Evolutionary conservation across 1,140 invertebrate genomes (phyloP).

Genomic region (Philopotamus ludificatus): DNA sequence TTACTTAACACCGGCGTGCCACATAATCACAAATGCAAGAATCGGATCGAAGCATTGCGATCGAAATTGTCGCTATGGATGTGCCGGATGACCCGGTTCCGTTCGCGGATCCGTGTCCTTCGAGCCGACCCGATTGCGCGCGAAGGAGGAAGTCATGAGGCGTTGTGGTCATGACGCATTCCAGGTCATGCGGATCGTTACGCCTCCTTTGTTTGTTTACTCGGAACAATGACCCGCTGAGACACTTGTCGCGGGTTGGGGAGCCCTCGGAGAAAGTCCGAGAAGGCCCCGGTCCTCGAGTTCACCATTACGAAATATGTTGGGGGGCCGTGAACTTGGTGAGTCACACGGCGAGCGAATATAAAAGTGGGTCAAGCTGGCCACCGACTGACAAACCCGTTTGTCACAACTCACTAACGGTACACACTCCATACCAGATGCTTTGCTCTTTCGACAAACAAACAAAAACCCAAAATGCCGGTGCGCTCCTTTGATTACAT

Average conservation of each 20-base stretch:
- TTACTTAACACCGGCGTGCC: not conserved
- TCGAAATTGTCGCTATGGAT: too few relatives aligned
- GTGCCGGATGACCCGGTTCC: conserved; percentile 4
- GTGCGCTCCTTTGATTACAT: too few relatives aligned
- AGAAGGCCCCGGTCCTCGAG: too few relatives aligned
- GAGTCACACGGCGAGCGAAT: conserved; percentile 9
- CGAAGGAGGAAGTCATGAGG: not conserved
- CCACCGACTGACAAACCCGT: conserved; percentile 22
- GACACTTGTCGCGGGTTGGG: not conserved
- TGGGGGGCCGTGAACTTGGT: conserved; percentile 6
- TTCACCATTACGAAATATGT: not conserved
- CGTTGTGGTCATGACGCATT: conserved; percentile 17
- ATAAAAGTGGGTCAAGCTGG: conserved; percentile 23
- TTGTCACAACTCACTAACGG: conserved; percentile 19
- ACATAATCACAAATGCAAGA: too few relatives aligned
- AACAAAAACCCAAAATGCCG: too few relatives aligned
- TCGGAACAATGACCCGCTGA: conserved; percentile 2
- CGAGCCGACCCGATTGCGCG: not conserved
- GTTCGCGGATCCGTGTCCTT: conserved; percentile 10
- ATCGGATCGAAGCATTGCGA: too few relatives aligned
- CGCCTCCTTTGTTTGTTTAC: conserved; percentile 1
- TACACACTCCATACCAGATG: not conserved
- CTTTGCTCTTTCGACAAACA: not conserved
- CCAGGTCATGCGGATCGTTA: conserved; percentile 15
- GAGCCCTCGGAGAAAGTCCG: not conserved